phyloP scores from a whole-genome alignment of 2,797 vertebrate genomes.

The Cygnus olor region DNA sequence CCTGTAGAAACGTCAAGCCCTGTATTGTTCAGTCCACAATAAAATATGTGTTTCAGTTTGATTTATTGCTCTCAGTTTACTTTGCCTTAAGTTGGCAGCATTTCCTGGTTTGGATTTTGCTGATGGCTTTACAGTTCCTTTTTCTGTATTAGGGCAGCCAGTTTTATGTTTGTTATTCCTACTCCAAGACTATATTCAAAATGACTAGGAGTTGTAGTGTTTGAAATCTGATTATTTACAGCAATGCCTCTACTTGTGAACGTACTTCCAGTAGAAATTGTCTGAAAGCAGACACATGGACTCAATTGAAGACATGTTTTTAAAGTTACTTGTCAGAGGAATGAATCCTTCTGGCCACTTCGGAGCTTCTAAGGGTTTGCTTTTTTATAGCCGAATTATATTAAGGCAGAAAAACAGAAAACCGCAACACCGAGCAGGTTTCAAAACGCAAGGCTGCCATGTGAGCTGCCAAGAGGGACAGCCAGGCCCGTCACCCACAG shows the following conservation, averaged over 20 bases:
- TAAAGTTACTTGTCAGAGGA: slow-evolving; percentile 55
- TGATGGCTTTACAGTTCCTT: slow-evolving; percentile 53
- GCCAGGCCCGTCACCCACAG: background rate
- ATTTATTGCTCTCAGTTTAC: slow-evolving; percentile 64
- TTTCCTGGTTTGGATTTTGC: slow-evolving; percentile 59
- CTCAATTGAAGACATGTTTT: slow-evolving; percentile 60
- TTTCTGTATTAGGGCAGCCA: slow-evolving; percentile 4
- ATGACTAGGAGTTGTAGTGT: slow-evolving; percentile 16
- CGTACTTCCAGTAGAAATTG: slow-evolving; percentile 51
- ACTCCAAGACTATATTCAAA: slow-evolving; percentile 48
- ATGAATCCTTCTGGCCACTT: slow-evolving; percentile 39
- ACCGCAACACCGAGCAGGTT: rapidly evolving
- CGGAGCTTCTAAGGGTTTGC: slow-evolving; percentile 7
- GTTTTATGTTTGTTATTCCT: slow-evolving; percentile 49
- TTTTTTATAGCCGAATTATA: background rate
- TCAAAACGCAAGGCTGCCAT: background rate
- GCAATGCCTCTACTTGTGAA: slow-evolving; percentile 42
- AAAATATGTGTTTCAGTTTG: slow-evolving; percentile 57
- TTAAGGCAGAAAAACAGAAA: background rate
- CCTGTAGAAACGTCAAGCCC: slow-evolving; percentile 38
- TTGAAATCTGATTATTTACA: slow-evolving; percentile 66
- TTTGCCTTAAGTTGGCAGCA: slow-evolving; percentile 52
- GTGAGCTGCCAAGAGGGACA: background rate
- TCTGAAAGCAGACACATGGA: slow-evolving; percentile 58
- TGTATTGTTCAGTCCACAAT: slow-evolving; percentile 37